Percentiles rank a stretch among this genome's conserved stretches.
These are phyloP conservation scores for Ceraclea dissimilis DNA, from an alignment of 2,888 invertebrate species.

Conservation along the genomic window DNA sequence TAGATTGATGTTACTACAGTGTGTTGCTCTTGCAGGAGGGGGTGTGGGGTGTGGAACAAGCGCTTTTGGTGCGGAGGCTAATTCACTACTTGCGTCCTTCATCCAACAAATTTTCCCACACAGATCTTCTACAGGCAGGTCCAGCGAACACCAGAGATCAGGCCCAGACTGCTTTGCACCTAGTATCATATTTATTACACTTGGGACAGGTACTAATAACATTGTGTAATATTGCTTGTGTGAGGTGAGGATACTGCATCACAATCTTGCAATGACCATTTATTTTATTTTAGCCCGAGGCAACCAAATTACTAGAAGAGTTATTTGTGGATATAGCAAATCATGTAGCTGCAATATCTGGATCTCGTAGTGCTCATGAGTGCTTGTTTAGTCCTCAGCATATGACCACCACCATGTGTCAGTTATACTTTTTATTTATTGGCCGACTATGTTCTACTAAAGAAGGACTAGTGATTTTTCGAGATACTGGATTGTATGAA, in stretches of 20 bases:
- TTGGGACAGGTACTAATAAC: constrained; percentile 58
- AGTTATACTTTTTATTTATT: constrained; percentile 90
- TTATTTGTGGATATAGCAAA: constrained; percentile 71
- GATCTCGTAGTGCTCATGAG: constrained; percentile 72
- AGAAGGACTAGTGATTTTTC: constrained; percentile 62
- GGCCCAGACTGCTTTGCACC: constrained; percentile 61
- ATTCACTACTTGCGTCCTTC: constrained; percentile 83
- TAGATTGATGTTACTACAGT: no score
- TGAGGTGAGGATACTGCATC: no score
- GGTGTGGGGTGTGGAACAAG: constrained; percentile 39
- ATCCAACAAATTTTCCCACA: constrained; percentile 77
- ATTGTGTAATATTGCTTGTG: no score
- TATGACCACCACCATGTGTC: constrained; percentile 83
- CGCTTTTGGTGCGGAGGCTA: constrained; percentile 58
- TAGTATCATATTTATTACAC: constrained; percentile 65
- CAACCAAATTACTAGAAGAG: constrained; percentile 65
- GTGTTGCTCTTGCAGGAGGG: constrained; percentile 9
- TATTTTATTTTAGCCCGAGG: constrained; percentile 48
- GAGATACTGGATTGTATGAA: constrained; percentile 66
- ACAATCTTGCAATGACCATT: constrained; percentile 33
- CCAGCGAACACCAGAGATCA: constrained; percentile 52
- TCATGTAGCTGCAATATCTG: constrained; percentile 65
- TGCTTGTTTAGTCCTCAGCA: constrained; percentile 83
- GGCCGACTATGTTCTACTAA: constrained; percentile 74
- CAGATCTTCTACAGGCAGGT: constrained; percentile 57